phyloP scores from a whole-genome alignment of 2,888 invertebrate genomes.

The Pinctada fucata region DNA sequence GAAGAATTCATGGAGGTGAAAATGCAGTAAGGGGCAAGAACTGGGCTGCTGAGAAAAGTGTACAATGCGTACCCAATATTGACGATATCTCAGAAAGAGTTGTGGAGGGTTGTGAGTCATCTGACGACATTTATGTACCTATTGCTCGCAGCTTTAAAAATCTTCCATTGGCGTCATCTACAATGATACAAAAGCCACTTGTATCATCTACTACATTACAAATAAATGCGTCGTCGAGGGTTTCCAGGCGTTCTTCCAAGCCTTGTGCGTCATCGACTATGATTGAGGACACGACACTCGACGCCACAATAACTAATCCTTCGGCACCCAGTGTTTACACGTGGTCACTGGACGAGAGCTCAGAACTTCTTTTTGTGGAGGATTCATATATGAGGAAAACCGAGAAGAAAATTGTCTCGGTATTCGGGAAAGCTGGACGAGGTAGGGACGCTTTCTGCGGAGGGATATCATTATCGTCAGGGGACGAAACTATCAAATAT shows the following conservation, averaged over 20 bases:
- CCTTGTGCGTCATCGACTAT: conserved; percentile 1
- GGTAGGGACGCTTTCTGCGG: neutral
- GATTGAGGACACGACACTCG: neutral
- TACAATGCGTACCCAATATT: neutral
- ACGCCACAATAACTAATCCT: neutral
- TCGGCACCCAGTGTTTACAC: neutral
- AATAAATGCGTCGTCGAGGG: neutral
- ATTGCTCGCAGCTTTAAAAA: neutral
- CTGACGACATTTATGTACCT: neutral
- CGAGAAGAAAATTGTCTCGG: neutral
- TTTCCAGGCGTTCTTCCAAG: neutral
- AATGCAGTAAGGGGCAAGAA: neutral
- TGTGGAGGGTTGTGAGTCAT: neutral
- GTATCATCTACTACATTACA: neutral
- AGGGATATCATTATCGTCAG: neutral
- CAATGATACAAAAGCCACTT: neutral
- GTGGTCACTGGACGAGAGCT: neutral
- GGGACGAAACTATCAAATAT: neutral
- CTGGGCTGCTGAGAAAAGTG: neutral
- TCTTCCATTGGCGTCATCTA: neutral
- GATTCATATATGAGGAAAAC: neutral
- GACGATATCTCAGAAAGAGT: neutral
- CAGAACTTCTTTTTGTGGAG: neutral
- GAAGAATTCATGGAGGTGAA: neutral
- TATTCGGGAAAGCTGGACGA: neutral